These are phyloP conservation scores for Dolichallabes microphthalmus DNA, from an alignment of 2,113 vertebrate species.

Conservation along the genomic window DNA sequence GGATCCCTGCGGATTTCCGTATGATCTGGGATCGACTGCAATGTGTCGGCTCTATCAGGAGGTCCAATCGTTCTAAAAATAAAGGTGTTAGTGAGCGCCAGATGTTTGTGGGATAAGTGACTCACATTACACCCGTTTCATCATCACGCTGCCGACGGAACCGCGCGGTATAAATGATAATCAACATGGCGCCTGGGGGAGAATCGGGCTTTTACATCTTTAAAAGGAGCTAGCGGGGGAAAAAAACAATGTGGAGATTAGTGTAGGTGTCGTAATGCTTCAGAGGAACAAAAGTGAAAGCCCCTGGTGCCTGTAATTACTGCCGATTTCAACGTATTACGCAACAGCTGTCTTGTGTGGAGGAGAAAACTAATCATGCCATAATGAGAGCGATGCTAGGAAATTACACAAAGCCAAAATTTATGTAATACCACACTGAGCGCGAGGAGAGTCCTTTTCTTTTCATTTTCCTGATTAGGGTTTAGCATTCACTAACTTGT, in stretches of 20 bases:
- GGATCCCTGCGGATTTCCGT: background rate
- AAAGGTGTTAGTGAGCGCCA: background rate
- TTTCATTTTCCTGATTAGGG: background rate
- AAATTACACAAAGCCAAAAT: background rate
- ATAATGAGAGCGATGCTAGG: background rate
- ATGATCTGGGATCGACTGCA: background rate
- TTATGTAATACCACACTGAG: background rate
- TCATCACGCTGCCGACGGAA: background rate
- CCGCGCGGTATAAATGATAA: background rate
- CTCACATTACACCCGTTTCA: constrained; percentile 4
- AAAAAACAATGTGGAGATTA: background rate
- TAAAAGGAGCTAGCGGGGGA: background rate
- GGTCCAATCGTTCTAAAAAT: background rate
- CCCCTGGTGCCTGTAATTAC: constrained; percentile 18
- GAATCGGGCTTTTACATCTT: background rate
- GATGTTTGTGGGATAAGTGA: constrained; percentile 22
- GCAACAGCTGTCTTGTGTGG: constrained; percentile 2
- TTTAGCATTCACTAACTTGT: background rate
- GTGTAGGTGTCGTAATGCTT: constrained; percentile 20
- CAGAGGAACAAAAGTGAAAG: constrained; percentile 14
- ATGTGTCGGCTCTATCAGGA: background rate
- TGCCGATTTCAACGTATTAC: constrained; percentile 9
- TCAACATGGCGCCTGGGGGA: background rate
- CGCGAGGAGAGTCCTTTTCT: background rate
- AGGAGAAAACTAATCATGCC: background rate